Base-by-base conservation (phyloP, 2,113 vertebrate species). In the Siniperca chuatsi region DNA sequence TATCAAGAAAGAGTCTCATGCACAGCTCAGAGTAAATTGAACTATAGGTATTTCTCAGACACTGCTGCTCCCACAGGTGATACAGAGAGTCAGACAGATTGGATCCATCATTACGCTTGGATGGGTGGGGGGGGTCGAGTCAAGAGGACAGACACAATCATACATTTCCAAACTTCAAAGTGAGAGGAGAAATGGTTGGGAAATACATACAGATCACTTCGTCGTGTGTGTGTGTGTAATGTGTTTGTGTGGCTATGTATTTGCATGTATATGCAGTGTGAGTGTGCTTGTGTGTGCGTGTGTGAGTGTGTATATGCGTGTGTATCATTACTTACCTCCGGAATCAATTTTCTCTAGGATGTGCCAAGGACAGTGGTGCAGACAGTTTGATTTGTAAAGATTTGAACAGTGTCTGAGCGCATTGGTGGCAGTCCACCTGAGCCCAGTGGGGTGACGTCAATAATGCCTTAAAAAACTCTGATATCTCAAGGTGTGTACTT, bases 351-450 rank as follows among this genome's bases (percentile, higher is more conserved):
- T 78, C 71, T 89, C 23, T 3, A 75, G 81, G 83, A 86, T 75
- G 69, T 78, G 50, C 80, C 91, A 89, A 84, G 81, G 81, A 92
- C 76, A 83, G 52, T 7, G 16, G 74, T 55, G 81, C 1, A 85
- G 83, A 87, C 69, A 35, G 78, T 82, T 89, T 92, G 78, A 88
- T 90, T 89, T 89, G 44, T 83, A 84, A 87, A 87, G 75, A 64
- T 29, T 21, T 55, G 33, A 88, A 73, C 66, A 69, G 21, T 25
- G 69, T 83, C 50, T 50, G 67, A 85, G 69, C 62, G 75, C 29
- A 46, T 64, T 8, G 2, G 75, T 57, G 25, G 23, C 29, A 37
- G 68, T 73, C 73, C 84, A 92, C 82, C 83, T 88, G 75, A 78
- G 77, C 60, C 76, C 64, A 21, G 1, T 5, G 10, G 65, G 13